Evolutionary conservation across 1,140 invertebrate genomes (phyloP), one percentile per base, ranked within the genome.

Genomic region (Drosophila hydei): DNA sequence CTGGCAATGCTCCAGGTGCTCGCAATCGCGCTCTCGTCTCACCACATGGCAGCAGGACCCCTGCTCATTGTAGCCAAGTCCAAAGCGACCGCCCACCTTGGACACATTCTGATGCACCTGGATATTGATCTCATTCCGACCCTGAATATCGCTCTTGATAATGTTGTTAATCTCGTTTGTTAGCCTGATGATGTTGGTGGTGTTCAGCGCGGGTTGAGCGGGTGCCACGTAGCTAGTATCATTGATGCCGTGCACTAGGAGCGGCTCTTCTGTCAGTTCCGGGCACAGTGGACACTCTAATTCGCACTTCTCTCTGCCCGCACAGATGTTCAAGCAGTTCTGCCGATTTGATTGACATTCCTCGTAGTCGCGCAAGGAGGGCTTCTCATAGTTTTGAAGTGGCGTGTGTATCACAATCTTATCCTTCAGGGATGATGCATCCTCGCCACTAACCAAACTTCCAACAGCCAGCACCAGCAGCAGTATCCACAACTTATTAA

Each of bases 131-230:
- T 77, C 65, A 12, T 88, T 88, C 9, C 75, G 72, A 1, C 75
- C 58, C 9, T 65, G 64, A 4, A 81, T 72, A 18, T 87, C 72
- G 12, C 69, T 78, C 8, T 87, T 63, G 23, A 90, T 91, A 11
- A 89, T 73, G 23, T 91, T 90, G 9, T 64, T 73, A 16, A 91
- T 91, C 54, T 90, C 72, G 45, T 91, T 91, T 0, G 85, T 91
- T 12, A 91, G 43, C 1, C 63, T 61, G 9, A 91, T 88, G 7
- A 91, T 88, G 48, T 89, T 91, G 8, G 89, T 91, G 18, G 79
- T 87, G 38, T 91, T 91, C 2, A 76, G 3, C 1, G 77, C 60
- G 0, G 27, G 19, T n/a, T 60, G 59, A 0, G 77, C 36, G 0
- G 69, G 64, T 8, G 74, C 45, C 50, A 73, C 43, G 5, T 65